Conservation (phyloP, 2,888 invertebrate genomes). For the Ophioninae sp. region DNA sequence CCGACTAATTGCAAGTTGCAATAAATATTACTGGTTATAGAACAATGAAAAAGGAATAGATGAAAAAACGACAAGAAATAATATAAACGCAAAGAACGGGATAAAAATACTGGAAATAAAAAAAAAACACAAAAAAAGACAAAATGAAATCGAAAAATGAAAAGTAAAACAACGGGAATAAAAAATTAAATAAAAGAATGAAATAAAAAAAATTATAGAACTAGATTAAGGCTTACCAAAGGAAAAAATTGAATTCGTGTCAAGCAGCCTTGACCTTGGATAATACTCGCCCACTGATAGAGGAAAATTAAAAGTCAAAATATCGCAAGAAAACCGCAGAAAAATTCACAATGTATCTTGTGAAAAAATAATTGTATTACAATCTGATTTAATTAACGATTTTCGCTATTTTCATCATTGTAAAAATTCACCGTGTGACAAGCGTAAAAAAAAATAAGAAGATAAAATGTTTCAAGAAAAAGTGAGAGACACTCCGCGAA, state of each 20-base stretch:
- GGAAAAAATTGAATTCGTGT: not conserved
- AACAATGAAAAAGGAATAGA: not conserved
- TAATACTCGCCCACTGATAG: not conserved
- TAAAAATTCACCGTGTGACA: not conserved
- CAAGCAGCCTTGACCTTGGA: not conserved
- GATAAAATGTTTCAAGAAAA: not conserved
- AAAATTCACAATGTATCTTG: not conserved
- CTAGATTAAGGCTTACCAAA: not conserved
- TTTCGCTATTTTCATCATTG: not conserved
- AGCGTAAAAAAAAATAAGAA: not conserved
- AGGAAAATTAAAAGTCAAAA: not conserved
- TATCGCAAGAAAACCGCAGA: not conserved
- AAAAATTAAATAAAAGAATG: not conserved
- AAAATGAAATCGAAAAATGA: not conserved
- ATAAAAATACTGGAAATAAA: too few species aligned
- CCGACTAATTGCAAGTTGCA: not conserved
- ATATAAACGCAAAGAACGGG: too few species aligned
- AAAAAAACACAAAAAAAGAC: too few species aligned
- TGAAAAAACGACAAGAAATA: too few species aligned
- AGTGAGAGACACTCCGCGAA: not conserved
- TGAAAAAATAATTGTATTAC: not conserved
- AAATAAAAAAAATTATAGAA: not conserved
- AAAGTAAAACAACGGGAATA: not conserved
- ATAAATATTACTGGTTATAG: not conserved
- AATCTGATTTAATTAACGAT: not conserved